These are phyloP conservation scores for Temnothorax unifasciatus DNA, from an alignment of 2,888 invertebrate genomes.

Conservation along the genomic window DNA sequence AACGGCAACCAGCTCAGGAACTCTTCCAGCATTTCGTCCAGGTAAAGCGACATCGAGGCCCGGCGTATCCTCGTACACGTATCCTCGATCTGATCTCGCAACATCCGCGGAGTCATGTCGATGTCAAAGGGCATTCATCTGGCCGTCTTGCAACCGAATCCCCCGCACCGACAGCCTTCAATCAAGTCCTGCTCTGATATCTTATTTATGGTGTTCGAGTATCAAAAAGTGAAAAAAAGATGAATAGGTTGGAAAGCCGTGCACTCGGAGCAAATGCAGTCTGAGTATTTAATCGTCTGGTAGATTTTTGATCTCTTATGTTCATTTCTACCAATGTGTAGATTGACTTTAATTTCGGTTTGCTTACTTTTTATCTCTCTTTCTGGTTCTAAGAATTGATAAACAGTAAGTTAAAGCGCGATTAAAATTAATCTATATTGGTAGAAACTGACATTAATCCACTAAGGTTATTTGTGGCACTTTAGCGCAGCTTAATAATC, in stretches of 20 bases:
- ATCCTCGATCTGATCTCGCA: background rate
- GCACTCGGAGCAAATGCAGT: background rate
- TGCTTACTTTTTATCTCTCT: no score
- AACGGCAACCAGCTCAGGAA: slow-evolving; percentile 77
- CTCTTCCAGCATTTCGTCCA: slow-evolving; percentile 72
- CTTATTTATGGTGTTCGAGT: background rate
- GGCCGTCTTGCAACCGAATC: background rate
- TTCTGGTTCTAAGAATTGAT: background rate
- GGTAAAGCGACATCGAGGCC: slow-evolving; percentile 69
- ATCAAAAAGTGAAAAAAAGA: background rate
- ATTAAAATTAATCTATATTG: no score
- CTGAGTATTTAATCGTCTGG: background rate
- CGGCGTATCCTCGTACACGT: background rate
- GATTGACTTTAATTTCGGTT: no score
- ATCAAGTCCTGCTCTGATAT: background rate
- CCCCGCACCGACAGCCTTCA: no score
- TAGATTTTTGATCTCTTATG: background rate
- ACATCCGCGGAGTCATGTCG: background rate
- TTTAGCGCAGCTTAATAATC: background rate
- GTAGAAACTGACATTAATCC: no score
- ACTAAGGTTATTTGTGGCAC: background rate
- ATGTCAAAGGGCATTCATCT: slow-evolving; percentile 4
- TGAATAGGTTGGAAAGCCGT: no score
- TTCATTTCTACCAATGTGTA: no score
- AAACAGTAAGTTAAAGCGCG: no score